These are phyloP conservation scores for Tinamus major DNA, from an alignment of 2,797 vertebrate species.

Conservation along the genomic window DNA sequence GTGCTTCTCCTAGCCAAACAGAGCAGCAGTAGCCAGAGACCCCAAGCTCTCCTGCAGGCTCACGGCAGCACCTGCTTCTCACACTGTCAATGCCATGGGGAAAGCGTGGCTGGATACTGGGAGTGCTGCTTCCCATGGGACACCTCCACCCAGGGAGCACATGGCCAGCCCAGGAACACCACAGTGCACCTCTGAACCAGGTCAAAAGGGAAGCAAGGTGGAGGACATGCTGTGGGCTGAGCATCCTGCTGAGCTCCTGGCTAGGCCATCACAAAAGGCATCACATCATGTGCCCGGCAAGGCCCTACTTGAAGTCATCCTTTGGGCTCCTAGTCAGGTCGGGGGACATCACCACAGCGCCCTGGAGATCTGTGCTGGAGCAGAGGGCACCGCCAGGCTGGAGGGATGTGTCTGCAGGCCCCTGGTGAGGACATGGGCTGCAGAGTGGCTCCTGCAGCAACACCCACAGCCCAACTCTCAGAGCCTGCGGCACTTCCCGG, in stretches of 20 bases:
- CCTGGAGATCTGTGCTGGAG: rapidly evolving
- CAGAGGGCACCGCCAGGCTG: neutral
- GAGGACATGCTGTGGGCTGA: rapidly evolving
- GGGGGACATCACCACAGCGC: rapidly evolving
- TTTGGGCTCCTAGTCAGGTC: neutral
- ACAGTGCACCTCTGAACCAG: neutral
- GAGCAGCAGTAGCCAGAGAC: neutral
- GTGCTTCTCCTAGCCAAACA: neutral
- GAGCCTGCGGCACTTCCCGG: neutral
- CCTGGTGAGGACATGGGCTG: neutral
- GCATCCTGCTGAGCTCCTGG: neutral
- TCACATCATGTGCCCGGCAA: neutral
- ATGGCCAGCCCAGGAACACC: rapidly evolving
- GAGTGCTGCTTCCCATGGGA: neutral
- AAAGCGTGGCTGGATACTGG: rapidly evolving
- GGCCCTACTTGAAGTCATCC: rapidly evolving
- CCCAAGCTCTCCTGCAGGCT: neutral
- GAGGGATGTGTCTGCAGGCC: neutral
- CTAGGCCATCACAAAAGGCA: neutral
- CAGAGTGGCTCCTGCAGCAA: neutral
- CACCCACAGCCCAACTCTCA: neutral
- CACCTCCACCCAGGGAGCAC: neutral
- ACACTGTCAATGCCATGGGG: rapidly evolving
- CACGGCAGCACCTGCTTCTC: neutral
- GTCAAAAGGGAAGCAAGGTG: neutral